phyloP scores from a whole-genome alignment of 2,797 vertebrate species.

The Emys orbicularis region DNA sequence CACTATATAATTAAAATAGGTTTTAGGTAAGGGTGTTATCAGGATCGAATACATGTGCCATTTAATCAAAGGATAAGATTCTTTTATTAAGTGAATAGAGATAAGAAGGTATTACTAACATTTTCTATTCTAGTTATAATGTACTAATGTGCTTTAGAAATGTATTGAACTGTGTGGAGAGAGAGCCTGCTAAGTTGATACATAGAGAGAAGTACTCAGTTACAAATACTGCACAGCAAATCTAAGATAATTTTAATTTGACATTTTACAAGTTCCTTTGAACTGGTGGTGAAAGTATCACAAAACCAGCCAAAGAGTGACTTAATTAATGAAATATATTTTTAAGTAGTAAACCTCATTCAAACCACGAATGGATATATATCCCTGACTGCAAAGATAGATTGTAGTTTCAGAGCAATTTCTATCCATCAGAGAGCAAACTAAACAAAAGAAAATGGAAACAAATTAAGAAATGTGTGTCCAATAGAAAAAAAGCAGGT shows the following conservation, averaged over 20 bases:
- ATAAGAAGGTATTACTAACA: accelerated
- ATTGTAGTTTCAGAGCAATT: not conserved
- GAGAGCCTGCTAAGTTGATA: not conserved
- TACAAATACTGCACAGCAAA: not conserved
- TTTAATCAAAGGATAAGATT: not conserved
- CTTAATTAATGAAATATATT: not conserved
- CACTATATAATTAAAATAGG: accelerated
- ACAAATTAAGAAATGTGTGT: not conserved
- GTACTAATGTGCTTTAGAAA: not conserved
- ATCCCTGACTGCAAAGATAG: not conserved
- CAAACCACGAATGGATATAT: not conserved
- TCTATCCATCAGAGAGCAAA: not conserved
- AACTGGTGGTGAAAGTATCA: not conserved
- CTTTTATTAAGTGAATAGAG: not conserved
- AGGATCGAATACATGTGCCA: not conserved
- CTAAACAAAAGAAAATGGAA: not conserved
- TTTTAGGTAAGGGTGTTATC: not conserved
- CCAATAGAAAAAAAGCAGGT: not conserved
- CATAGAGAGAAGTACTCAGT: not conserved
- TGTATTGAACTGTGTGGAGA: not conserved
- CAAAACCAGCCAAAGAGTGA: not conserved
- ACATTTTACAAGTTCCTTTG: not conserved
- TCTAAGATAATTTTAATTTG: not conserved
- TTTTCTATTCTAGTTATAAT: not conserved
- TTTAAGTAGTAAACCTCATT: not conserved